Evolutionary conservation across 2,797 vertebrate species (phyloP).

Genomic region (Chlorospingus flavigularis): DNA sequence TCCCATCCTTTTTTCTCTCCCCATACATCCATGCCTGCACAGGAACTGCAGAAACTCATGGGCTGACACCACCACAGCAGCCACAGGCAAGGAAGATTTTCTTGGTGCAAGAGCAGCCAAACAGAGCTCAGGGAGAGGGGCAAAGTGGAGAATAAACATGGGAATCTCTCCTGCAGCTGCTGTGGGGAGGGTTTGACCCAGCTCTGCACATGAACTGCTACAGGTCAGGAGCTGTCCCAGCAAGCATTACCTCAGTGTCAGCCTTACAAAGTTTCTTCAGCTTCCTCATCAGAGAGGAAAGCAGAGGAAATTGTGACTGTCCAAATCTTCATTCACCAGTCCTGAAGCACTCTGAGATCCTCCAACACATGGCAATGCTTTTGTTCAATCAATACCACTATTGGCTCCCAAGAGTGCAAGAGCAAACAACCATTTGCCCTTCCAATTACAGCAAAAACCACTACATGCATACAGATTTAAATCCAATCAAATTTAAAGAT

Average conservation of each 20-base stretch:
- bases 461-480: fast-evolving
- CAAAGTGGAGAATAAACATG: not conserved
- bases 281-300: not conserved
- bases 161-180: not conserved
- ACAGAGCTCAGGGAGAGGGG: not conserved
- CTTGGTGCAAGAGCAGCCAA: not conserved
- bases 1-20: not conserved
- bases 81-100: not conserved
- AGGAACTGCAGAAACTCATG: not conserved
- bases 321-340: not conserved
- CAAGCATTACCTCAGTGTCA: not conserved
- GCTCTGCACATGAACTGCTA: not conserved
- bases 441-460: not conserved
- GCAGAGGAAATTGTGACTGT: not conserved
- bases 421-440: not conserved
- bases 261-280: not conserved
- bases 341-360: not conserved
- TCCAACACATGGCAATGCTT: not conserved
- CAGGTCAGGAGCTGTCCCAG: not conserved
- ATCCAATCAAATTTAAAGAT: not conserved
- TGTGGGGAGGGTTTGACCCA: not conserved
- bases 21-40: not conserved
- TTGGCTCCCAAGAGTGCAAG: not conserved
- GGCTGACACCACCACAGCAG: not conserved
- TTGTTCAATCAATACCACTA: not conserved